Evolutionary conservation across 2,113 vertebrate genomes (phyloP).

Genomic region (Naja naja): DNA sequence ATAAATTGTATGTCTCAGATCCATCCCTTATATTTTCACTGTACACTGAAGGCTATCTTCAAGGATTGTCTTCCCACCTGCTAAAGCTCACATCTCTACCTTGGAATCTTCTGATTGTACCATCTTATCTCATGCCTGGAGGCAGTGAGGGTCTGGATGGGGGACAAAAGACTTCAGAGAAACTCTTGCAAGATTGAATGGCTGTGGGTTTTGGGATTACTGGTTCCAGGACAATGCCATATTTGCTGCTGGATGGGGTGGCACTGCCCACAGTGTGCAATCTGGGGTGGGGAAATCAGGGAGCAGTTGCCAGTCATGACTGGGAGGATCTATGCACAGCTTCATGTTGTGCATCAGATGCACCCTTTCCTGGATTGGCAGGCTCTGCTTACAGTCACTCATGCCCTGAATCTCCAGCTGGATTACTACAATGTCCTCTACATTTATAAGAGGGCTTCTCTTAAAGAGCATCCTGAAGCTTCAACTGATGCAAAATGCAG

Average conservation of each 20-base stretch:
- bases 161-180: not conserved
- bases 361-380: too few relatives aligned
- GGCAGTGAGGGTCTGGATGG: not conserved
- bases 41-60: not conserved
- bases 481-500: too few relatives aligned
- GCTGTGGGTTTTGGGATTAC: not conserved
- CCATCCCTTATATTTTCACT: not conserved
- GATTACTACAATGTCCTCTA: too few relatives aligned
- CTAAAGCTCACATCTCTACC: not conserved
- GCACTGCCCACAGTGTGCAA: not conserved
- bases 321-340: too few relatives aligned
- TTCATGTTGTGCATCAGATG: too few relatives aligned
- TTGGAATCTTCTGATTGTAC: not conserved
- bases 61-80: not conserved
- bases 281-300: too few relatives aligned
- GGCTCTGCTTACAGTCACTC: too few relatives aligned
- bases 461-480: too few relatives aligned
- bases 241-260: not conserved
- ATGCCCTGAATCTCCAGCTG: too few relatives aligned
- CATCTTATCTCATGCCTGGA: not conserved
- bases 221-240: not conserved
- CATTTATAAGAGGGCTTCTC: too few relatives aligned
- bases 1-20: not conserved
- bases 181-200: not conserved
- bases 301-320: too few relatives aligned